Evolutionary conservation across 2,888 invertebrate species (phyloP).

Genomic region (Lepidocyrtinus sp.): DNA sequence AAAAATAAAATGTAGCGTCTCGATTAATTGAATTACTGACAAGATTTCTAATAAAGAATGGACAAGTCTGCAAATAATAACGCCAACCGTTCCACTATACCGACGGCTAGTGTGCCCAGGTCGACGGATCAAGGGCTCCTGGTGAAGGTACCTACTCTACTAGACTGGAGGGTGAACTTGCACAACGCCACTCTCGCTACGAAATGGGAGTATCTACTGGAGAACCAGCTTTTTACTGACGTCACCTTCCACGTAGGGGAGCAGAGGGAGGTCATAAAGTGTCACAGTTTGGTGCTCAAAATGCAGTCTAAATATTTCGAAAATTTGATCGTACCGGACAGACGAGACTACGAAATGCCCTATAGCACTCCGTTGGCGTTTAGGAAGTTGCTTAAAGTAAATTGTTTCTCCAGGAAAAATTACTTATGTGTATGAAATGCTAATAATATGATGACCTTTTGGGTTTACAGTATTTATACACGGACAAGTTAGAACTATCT

Average conservation of each 20-base stretch:
- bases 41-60: too few species aligned
- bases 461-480: constrained; percentile 27
- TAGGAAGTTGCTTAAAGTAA: constrained; percentile 22
- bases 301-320: constrained; percentile 37
- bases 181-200: background rate
- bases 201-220: constrained; percentile 28
- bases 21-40: too few species aligned
- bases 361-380: background rate
- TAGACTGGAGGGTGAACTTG: constrained; percentile 11
- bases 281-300: constrained; percentile 28
- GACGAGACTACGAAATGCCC: background rate
- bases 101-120: too few species aligned
- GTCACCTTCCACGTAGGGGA: constrained; percentile 18
- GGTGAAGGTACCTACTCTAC: background rate
- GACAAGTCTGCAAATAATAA: too few species aligned
- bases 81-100: too few species aligned
- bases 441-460: background rate
- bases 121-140: too few species aligned
- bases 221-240: constrained; percentile 26
- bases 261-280: background rate
- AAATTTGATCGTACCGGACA: constrained; percentile 3
- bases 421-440: background rate
- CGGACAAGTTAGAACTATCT: constrained; percentile 28
- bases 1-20: too few species aligned
- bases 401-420: constrained; percentile 12